Evolutionary conservation across 2,113 vertebrate genomes (phyloP), one percentile per base, ranked within the genome.

Genomic region (Polypterus bichir): DNA sequence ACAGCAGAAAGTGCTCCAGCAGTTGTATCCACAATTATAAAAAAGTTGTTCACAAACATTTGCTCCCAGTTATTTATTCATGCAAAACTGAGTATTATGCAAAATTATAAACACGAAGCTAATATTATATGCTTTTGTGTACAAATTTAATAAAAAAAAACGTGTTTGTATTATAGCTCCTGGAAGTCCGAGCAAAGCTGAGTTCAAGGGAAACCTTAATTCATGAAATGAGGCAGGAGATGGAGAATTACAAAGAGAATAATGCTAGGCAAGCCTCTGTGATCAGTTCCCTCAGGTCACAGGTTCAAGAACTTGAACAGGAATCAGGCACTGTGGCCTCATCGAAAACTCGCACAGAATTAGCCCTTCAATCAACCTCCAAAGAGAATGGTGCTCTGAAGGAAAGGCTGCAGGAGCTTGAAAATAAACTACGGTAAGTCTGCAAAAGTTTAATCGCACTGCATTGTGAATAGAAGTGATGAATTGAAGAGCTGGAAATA

Each of bases 261-360:
- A 80, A 79, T 47, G 88, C 90, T 46, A 79, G 86, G 1, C 85
- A 89, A 46, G 68, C 64, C 1, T 89, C 83, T 72, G 77, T 81
- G 5, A 77, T 91, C 6, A 27, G 66, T 11, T 88, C 79, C 11
- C 47, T 88, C 68, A 80, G 87, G 74, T 71, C 72, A 4, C 73
- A 59, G 65, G 57, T 85, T n/a, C 74, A 75, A 65, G 88, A 88
- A 63, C 71, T 81, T 27, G 84, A 91, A 54, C 72, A 83, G 51
- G 86, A 89, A 48, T 69, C 66, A 1, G 45, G 54, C 5, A 51
- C 55, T 0, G 70, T 88, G 0, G 0, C 74, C 0, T 7, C 73
- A 44, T 74, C 77, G 57, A 87, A 81, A 77, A 74, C 54, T 7
- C 77, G 79, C 60, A 56, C 72, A 6, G 85, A 91, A 52, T 55